These are phyloP conservation scores for Paedocypris sp. DNA, from an alignment of 2,113 vertebrate genomes.

Conservation along the genomic window DNA sequence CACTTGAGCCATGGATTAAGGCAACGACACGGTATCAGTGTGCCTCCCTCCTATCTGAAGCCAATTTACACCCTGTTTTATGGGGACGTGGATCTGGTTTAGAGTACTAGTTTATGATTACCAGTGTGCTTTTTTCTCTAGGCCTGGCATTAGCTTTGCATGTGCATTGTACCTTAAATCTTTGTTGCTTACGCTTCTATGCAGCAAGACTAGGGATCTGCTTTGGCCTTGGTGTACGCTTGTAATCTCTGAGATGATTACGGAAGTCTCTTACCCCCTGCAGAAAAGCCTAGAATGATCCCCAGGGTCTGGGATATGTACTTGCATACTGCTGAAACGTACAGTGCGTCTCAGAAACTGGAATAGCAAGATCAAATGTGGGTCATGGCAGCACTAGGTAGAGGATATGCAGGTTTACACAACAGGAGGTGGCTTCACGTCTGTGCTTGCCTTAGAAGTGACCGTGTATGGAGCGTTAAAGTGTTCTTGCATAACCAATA, in stretches of 20 bases:
- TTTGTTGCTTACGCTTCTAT: background rate
- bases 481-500: background rate
- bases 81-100: constrained; percentile 45
- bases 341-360: background rate
- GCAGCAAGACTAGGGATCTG: constrained; percentile 30
- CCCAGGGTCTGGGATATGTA: background rate
- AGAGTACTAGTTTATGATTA: constrained; percentile 33
- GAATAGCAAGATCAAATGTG: background rate
- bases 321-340: background rate
- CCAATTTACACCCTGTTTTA: constrained; percentile 79
- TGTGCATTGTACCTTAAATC: constrained; percentile 21
- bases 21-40: constrained; percentile 58
- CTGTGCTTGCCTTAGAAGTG: background rate
- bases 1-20: constrained; percentile 83
- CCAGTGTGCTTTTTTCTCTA: constrained; percentile 20
- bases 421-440: background rate
- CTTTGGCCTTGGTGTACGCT: constrained; percentile 39
- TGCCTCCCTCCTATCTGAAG: constrained; percentile 60
- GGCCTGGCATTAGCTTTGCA: constrained; percentile 19
- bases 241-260: constrained; percentile 86
- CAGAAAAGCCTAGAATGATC: constrained; percentile 13
- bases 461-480: background rate
- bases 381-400: background rate
- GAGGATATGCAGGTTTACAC: background rate
- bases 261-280: constrained; percentile 60